Percentiles rank a stretch among this genome's conserved stretches.
Conservation (phyloP, 2,113 vertebrate species). For the Stegastes partitus region DNA sequence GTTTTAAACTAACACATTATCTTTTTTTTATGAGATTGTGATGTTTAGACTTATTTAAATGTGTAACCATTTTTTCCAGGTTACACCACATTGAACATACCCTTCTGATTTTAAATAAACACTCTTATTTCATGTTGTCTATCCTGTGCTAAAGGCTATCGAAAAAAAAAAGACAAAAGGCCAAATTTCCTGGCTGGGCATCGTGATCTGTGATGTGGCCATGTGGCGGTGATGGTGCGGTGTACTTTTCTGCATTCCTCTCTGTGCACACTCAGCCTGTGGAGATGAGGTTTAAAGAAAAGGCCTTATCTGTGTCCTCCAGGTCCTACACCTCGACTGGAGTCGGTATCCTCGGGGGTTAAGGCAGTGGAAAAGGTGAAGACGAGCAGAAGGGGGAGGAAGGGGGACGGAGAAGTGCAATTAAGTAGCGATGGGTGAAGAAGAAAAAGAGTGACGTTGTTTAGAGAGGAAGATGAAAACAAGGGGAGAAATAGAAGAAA, state of each 20-base stretch:
- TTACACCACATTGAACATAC: background rate
- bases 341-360: slow-evolving; percentile 51
- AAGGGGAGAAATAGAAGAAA: background rate
- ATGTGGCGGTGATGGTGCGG: slow-evolving; percentile 34
- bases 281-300: slow-evolving; percentile 74
- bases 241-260: slow-evolving; percentile 46
- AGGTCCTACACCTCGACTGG: slow-evolving; percentile 77
- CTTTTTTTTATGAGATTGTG: slow-evolving; percentile 32
- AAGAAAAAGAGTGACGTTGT: slow-evolving; percentile 14
- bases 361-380: slow-evolving; percentile 19
- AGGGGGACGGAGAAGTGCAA: slow-evolving; percentile 24
- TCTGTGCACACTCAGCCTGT: slow-evolving; percentile 63
- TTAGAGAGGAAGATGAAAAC: slow-evolving; percentile 6
- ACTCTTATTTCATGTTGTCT: background rate
- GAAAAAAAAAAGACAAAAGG: slow-evolving; percentile 42
- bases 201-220: slow-evolving; percentile 47
- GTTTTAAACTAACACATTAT: slow-evolving; percentile 30
- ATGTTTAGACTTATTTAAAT: background rate
- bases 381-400: slow-evolving; percentile 14
- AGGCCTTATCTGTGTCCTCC: slow-evolving; percentile 82
- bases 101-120: slow-evolving; percentile 9
- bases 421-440: slow-evolving; percentile 12
- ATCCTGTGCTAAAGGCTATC: background rate
- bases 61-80: slow-evolving; percentile 5
- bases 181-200: slow-evolving; percentile 27